Evolutionary conservation across 2,113 vertebrate species (phyloP).

Genomic region (Terrapene triunguis): DNA sequence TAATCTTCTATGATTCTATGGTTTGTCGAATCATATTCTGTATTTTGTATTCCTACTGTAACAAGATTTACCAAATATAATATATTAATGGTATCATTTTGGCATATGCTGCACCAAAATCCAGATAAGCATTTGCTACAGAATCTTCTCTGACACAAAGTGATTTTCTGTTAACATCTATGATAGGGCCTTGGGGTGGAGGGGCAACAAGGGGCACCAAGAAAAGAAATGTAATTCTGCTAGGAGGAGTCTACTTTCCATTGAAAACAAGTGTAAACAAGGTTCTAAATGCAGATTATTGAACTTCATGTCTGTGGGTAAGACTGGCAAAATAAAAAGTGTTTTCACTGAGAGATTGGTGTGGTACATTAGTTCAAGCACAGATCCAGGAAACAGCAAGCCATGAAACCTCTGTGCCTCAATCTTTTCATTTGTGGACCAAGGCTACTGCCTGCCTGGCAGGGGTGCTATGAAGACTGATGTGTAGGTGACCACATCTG

Average conservation of each 20-base stretch:
- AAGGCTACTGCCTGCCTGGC: background rate
- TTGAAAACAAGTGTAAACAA: background rate
- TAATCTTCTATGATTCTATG: no score
- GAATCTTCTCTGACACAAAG: background rate
- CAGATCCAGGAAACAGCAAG: background rate
- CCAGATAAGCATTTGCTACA: background rate
- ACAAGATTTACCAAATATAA: background rate
- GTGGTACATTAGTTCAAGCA: background rate
- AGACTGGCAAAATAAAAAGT: background rate
- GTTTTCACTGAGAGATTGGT: background rate
- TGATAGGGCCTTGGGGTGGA: background rate
- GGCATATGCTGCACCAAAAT: background rate
- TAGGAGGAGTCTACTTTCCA: constrained; percentile 9
- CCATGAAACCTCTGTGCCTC: background rate
- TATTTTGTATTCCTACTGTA: background rate
- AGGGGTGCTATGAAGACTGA: background rate
- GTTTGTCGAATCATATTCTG: background rate
- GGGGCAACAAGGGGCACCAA: rapidly evolving
- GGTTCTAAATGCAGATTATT: constrained; percentile 21
- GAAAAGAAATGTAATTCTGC: background rate
- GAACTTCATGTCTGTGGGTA: background rate
- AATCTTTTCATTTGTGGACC: background rate
- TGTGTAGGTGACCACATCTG: rapidly evolving
- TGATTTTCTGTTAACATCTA: background rate
- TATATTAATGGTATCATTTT: rapidly evolving